Evolutionary conservation across 2,113 vertebrate species (phyloP).

Genomic region (Fukomys damarensis): DNA sequence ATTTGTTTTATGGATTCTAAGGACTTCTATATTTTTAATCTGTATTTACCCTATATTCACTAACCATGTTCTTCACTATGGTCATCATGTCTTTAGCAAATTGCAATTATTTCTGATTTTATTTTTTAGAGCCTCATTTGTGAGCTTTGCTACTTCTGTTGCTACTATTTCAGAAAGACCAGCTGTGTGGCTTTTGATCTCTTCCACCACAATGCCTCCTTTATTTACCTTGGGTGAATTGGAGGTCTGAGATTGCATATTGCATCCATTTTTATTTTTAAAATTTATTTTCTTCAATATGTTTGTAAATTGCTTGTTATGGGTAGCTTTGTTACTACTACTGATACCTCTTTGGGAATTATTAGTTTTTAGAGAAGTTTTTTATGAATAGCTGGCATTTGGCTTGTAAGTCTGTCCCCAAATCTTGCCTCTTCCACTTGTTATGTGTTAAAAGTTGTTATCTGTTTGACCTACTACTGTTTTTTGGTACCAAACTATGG

Average conservation of each 20-base stretch:
- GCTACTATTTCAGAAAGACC: not conserved
- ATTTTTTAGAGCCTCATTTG: not conserved
- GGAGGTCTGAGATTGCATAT: not conserved
- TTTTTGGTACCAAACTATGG: not conserved
- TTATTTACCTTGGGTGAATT: not conserved
- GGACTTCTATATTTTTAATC: not conserved
- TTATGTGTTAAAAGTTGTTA: not conserved
- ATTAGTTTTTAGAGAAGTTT: not conserved
- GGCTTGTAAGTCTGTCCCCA: not conserved
- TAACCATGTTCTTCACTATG: not conserved
- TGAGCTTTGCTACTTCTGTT: not conserved
- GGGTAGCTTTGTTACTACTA: not conserved
- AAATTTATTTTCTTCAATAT: not conserved
- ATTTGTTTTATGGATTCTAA: not conserved
- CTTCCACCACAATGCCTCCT: not conserved
- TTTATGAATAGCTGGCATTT: not conserved
- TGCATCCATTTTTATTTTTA: not conserved
- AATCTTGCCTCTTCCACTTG: not conserved
- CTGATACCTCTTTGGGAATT: not conserved
- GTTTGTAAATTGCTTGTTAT: not conserved
- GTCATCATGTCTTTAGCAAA: not conserved
- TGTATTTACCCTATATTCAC: not conserved
- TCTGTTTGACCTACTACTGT: not conserved
- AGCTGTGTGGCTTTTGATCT: not conserved
- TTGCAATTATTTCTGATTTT: not conserved